Percentiles rank a stretch among this genome's conserved stretches.
Conservation (phyloP, 2,888 invertebrate species). For the Poecilus cupreus region DNA sequence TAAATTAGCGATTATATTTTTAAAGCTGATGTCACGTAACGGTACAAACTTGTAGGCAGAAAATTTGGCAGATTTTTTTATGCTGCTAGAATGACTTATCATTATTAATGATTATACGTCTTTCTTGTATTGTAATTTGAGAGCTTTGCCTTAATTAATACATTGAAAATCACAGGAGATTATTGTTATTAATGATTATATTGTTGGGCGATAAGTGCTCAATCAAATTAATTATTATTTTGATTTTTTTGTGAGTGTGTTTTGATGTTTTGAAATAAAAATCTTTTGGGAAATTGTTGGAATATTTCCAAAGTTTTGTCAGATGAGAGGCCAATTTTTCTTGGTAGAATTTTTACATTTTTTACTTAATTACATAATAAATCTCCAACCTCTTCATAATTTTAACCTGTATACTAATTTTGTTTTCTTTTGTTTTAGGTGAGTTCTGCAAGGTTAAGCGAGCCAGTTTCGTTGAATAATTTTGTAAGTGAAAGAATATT, state of each 20-base stretch:
- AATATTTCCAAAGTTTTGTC: not conserved
- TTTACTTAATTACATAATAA: not conserved
- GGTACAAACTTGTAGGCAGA: constrained; percentile 18
- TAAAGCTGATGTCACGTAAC: constrained; percentile 29
- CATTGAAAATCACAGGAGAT: not conserved
- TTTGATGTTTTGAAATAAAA: constrained; percentile 20
- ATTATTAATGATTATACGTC: constrained; percentile 14
- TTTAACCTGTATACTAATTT: not conserved
- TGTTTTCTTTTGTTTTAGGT: constrained; percentile 3
- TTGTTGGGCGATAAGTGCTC: not conserved
- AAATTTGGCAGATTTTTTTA: constrained; percentile 15
- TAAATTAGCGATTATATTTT: constrained; percentile 22
- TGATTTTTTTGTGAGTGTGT: not conserved
- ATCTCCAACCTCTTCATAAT: not conserved
- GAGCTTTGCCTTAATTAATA: constrained; percentile 2
- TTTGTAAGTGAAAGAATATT: not conserved
- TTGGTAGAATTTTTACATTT: not conserved
- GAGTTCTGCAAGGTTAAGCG: no score
- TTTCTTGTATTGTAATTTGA: constrained; percentile 25
- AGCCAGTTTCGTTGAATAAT: not conserved
- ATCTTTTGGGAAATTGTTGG: not conserved
- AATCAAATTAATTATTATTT: constrained; percentile 4
- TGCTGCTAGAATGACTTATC: not conserved
- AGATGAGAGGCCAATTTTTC: not conserved
- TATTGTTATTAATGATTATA: constrained; percentile 24